Evolutionary conservation across 2,888 invertebrate species (phyloP).

Genomic region (Lymantria monacha): DNA sequence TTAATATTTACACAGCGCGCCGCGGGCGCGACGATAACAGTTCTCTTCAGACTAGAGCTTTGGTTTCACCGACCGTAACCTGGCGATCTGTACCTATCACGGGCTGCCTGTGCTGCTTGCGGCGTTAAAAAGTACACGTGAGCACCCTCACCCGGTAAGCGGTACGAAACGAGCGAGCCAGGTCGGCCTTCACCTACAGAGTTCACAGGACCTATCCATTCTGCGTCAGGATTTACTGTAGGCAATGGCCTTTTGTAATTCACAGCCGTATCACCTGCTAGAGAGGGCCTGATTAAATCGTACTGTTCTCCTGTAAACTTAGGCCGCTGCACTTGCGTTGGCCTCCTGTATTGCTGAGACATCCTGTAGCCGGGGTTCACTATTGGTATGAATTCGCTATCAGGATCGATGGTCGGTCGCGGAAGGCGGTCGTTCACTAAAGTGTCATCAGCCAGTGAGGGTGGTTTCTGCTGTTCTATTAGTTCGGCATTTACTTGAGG

Average conservation of each 20-base stretch:
- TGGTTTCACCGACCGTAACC: slow-evolving; percentile 77
- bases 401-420: slow-evolving; percentile 85
- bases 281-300: slow-evolving; percentile 66
- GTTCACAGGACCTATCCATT: slow-evolving; percentile 80
- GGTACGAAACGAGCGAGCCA: slow-evolving; percentile 88
- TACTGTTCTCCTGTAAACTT: slow-evolving; percentile 67
- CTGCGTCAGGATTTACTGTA: slow-evolving; percentile 81
- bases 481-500: slow-evolving; percentile 56
- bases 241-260: slow-evolving; percentile 83
- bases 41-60: slow-evolving; percentile 74
- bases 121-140: slow-evolving; percentile 91
- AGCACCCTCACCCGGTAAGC: slow-evolving; percentile 88
- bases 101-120: slow-evolving; percentile 69
- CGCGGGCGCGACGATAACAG: slow-evolving; percentile 54
- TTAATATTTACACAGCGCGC: slow-evolving; percentile 71
- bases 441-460: slow-evolving; percentile 84
- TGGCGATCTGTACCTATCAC: slow-evolving; percentile 63
- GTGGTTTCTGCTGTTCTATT: slow-evolving; percentile 59
- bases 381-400: slow-evolving; percentile 84
- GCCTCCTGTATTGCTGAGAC: slow-evolving; percentile 56
- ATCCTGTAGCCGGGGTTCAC: slow-evolving; percentile 69
- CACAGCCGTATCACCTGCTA: slow-evolving; percentile 76
- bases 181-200: slow-evolving; percentile 67
- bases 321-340: slow-evolving; percentile 57
- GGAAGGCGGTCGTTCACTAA: slow-evolving; percentile 87